Base-by-base conservation (phyloP, 2,113 vertebrate species). In the Sprattus sprattus region DNA sequence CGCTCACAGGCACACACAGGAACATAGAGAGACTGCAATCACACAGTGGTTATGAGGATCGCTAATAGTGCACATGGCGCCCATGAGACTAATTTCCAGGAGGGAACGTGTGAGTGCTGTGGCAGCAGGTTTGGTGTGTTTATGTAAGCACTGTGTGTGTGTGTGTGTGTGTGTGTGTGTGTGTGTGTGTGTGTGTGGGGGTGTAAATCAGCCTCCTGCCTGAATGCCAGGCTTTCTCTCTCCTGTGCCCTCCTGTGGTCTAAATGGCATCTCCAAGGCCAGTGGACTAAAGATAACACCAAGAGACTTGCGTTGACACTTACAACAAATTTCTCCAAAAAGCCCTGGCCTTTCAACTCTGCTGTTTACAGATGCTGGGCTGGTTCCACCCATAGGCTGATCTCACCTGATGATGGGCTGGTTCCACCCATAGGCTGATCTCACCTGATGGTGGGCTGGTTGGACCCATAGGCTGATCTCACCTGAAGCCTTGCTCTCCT, bases 11-110 rank as follows among this genome's bases (percentile, higher is more conserved):
- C 20, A 13, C 81, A 64, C 50, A 52, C 60, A 89, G 60, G 85
- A 67, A 46, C 84, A 39, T n/a, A n/a, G n/a, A n/a, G n/a, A n/a
- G n/a, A n/a, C 45, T 6, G 32, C 9, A 20, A 0, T 57, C 13
- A 7, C 13, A 78, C 28, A 5, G 32, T 11, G 44, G 28, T 39
- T 78, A 39, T 78, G 10, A 39, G 71, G 71, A 13, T 1, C 13
- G 71, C 25, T 8, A 39, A 78, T 78, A 78, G 71, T 78, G 32
- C 28, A 16, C 71, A 39, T 85, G 60, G 50, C 81, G 87, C 88
- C 87, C 89, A 84, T 83, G 86, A 89, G 85, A 89, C 87, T 92
- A 90, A 92, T 93, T 93, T 91, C 89, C 91, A 89, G 90, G 89
- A 92, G 91, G 90, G 90, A 87, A 88, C 45, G 88, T 83, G 86